Evolutionary conservation across 2,113 vertebrate genomes (phyloP), one percentile per base, ranked within the genome.

Genomic region (Peromyscus leucopus): DNA sequence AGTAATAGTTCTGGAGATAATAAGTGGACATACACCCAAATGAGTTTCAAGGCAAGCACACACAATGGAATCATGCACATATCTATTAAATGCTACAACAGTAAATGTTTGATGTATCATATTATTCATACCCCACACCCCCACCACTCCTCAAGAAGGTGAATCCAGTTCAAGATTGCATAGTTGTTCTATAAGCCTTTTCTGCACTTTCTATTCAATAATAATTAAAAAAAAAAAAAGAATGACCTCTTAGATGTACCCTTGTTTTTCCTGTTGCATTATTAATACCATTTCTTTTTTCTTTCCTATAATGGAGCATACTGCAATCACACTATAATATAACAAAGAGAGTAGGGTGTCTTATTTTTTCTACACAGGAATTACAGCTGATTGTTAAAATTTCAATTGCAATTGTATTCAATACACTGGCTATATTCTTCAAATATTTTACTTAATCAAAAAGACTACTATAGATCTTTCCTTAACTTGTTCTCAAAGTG

Each of bases 231-330:
- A 48, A 48, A 48, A 48, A 48, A 79, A 84, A 89, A 96, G 79
- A 93, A 97, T 42, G 74, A 51, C 82, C 71, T 97, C 93, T 96
- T 74, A 78, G 24, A 75, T 63, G 75, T 90, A 82, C 28, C 85
- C 65, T 96, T 87, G 51, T 95, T 92, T 94, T 75, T 92, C 91
- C 74, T 91, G 33, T 76, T 93, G 46, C 94, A 95, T 96, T 97
- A 95, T 92, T 93, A 92, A 96, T 46, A 95, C 83, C 80, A 36
- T 21, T 92, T 61, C 36, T 57, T 88, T 63, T 93, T 97, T 79
- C 63, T 93, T 88, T 94, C 87, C 82, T 63, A 72, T 87, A 55
- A 16, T 59, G 69, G n/a, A 76, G 90, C 95, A 48, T 46, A 67
- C 69, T 96, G 91, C 91, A 91, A 90, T 65, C 79, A 93, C 3